A percentile compares a stretch with the other conserved stretches of the same genome.
Conservation (phyloP, 2,888 invertebrate genomes). For the Lacanobia wlatinum region DNA sequence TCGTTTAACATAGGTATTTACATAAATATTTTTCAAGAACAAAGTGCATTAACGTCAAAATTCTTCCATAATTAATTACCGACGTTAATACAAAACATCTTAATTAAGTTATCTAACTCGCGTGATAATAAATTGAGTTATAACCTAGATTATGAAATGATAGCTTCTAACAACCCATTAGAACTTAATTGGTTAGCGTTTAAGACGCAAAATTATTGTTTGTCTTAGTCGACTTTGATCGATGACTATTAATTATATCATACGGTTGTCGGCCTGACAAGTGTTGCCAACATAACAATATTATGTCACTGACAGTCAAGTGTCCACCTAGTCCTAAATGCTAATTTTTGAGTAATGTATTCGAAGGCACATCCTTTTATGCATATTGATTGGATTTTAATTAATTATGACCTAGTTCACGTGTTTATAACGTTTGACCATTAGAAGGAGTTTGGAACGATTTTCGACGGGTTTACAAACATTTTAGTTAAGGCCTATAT, state of each 20-base stretch:
- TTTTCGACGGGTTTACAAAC: background rate
- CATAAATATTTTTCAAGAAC: no score
- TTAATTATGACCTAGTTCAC: conserved; percentile 12
- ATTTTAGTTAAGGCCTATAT: background rate
- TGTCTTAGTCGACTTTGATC: conserved; percentile 28
- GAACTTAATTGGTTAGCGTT: conserved; percentile 35
- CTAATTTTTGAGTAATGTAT: conserved; percentile 34
- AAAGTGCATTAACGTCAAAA: background rate
- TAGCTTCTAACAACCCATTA: conserved; percentile 12
- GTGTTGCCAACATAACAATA: conserved; percentile 14
- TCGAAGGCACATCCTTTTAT: conserved; percentile 23
- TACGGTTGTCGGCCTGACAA: background rate
- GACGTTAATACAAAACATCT: background rate
- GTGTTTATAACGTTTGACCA: background rate
- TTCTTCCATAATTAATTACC: background rate
- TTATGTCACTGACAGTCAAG: conserved; percentile 29
- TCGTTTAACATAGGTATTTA: no score
- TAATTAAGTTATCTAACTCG: conserved; percentile 29
- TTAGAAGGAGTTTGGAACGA: background rate
- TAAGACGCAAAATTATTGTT: conserved; percentile 25
- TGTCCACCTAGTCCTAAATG: conserved; percentile 20
- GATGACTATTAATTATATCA: conserved; percentile 24
- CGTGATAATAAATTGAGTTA: conserved; percentile 15
- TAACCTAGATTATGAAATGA: conserved; percentile 10
- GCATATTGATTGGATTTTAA: conserved; percentile 26